Base-by-base conservation (phyloP, 1,140 invertebrate species). In the Olivierus martensii region DNA sequence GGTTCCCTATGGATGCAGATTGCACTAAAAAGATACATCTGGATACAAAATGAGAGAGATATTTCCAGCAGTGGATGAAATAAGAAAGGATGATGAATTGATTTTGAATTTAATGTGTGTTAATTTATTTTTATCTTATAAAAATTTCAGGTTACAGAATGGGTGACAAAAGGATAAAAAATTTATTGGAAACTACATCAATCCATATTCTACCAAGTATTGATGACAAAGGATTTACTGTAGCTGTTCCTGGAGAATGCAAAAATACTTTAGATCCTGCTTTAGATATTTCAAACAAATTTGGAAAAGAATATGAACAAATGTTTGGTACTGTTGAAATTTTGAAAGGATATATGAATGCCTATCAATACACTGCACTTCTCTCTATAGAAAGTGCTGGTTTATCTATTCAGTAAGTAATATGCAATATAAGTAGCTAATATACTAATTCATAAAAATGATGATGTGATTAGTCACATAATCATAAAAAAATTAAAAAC, bases 171-270 rank as follows among this genome's bases (percentile, higher is more conserved):
- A 65, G 73, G 2, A 77, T 83, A 21, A 66, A 71, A 2, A 69
- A 70, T 3, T 66, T 93, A 36, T 63, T 95, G 0, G 66, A 81
- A 41, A 79, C 79, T 48, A 70, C 78, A 6, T 80, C 89, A 19
- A 65, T 94, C 34, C 82, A 90, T 64, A 78, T 95, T 51, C 75
- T 92, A 56, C 87, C 87, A 1, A 76, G 61, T 42, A 52, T 71
- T 22, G 70, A 68, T 54, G 55, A 46, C 6, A 51, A 34, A 44
- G 18, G 21, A 21, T 62, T 61, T 37, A 39, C 14, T 44, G 15
- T n/a, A 9, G 4, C 49, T 37, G 22, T 28, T 28, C 28, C 28
- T 28, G 28, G 28, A 1, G 28, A 28, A 28, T 28, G 28, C 28
- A 28, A 21, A 28, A 11, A 28, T 28, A 21, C 44, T 42, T 34